phyloP scores from a whole-genome alignment of 2,888 invertebrate genomes.

The Mythimna impura region DNA sequence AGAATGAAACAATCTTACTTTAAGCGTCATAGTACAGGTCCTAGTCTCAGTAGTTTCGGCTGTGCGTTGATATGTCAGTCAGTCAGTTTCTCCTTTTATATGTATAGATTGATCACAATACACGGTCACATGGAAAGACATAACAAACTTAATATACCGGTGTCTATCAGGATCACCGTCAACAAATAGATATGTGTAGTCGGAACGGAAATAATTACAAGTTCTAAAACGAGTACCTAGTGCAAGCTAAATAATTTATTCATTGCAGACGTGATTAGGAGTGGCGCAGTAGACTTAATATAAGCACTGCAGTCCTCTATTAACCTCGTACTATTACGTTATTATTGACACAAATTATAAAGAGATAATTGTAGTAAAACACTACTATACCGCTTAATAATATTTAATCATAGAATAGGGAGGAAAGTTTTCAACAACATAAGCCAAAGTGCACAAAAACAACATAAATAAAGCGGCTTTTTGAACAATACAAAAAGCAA shows the following conservation, averaged over 20 bases:
- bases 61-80: no score
- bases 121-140: neutral
- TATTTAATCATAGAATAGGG: neutral
- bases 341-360: conserved; percentile 13
- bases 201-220: conserved; percentile 30
- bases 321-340: conserved; percentile 11
- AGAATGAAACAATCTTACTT: no score
- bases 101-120: no score
- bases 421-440: neutral
- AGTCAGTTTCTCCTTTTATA: no score
- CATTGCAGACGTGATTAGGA: conserved; percentile 53
- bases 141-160: neutral
- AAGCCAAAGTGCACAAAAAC: no score
- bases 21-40: no score
- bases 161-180: conserved; percentile 34
- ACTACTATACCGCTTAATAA: neutral
- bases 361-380: conserved; percentile 1
- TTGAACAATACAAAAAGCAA: no score
- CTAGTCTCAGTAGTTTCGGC: no score
- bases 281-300: conserved; percentile 36
- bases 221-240: conserved; percentile 35
- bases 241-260: conserved; percentile 52
- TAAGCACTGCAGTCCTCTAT: conserved; percentile 29
- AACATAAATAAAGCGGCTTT: no score
- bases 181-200: conserved; percentile 23